Percentiles rank a stretch among this genome's conserved stretches.
Conservation (phyloP, 2,113 vertebrate genomes). For the Erinaceus europaeus region DNA sequence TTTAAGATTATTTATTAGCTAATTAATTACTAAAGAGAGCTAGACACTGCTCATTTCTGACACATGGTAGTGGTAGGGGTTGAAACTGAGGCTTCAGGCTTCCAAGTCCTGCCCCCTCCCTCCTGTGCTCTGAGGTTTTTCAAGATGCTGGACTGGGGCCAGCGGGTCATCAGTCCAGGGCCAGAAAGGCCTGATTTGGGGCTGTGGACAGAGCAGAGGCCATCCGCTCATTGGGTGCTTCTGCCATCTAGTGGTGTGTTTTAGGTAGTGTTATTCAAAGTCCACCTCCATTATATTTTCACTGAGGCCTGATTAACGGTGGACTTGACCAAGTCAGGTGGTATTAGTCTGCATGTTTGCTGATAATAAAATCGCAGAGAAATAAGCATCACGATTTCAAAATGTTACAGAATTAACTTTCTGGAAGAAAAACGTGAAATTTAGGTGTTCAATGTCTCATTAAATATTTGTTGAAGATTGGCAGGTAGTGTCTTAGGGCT, state of each 20-base stretch:
- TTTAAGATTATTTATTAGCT: too few relatives aligned
- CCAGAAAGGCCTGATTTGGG: rapidly evolving
- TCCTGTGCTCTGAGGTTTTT: rapidly evolving
- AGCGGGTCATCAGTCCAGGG: too few relatives aligned
- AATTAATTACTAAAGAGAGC: too few relatives aligned
- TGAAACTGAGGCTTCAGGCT: too few relatives aligned
- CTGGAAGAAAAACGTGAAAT: neutral
- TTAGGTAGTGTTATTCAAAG: neutral
- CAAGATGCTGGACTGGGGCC: neutral
- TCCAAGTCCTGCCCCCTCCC: neutral
- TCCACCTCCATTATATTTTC: neutral
- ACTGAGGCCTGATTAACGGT: neutral
- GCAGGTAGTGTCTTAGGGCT: neutral
- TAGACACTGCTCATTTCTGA: too few relatives aligned
- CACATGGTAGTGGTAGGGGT: too few relatives aligned
- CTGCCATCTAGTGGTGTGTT: slow-evolving; percentile 49
- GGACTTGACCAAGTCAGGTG: neutral
- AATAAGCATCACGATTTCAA: neutral
- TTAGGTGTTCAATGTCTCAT: neutral
- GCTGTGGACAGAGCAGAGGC: neutral
- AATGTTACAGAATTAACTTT: neutral
- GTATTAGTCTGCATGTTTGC: neutral
- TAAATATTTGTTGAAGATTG: neutral
- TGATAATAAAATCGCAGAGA: neutral
- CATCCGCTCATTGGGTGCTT: neutral